These are phyloP conservation scores for Macropodus opercularis DNA, from an alignment of 2,797 vertebrate species.

Conservation along the genomic window DNA sequence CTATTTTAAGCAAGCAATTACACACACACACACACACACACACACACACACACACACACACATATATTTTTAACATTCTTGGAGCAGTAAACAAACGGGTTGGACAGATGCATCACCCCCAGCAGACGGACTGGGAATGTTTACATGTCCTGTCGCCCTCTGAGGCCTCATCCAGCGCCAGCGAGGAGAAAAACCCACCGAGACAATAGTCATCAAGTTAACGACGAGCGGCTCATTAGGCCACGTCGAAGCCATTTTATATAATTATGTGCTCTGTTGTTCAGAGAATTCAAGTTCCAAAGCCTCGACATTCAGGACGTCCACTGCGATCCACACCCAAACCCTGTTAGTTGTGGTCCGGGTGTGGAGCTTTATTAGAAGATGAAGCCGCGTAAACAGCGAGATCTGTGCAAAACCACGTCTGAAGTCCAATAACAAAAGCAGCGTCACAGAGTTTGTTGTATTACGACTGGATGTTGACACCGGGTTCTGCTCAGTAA, in stretches of 20 bases:
- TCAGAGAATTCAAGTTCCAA: too few relatives aligned
- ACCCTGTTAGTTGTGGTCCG: not conserved
- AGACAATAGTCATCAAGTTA: constrained; percentile 32
- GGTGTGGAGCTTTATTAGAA: not conserved
- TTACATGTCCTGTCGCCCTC: constrained; percentile 65
- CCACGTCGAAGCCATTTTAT: not conserved
- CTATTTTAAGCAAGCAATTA: constrained; percentile 58
- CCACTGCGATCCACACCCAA: not conserved
- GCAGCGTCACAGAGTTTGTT: too few relatives aligned
- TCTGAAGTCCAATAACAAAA: too few relatives aligned
- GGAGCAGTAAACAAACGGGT: constrained; percentile 65
- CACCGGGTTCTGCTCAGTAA: too few relatives aligned
- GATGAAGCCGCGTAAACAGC: too few relatives aligned
- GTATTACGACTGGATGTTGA: too few relatives aligned
- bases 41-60: constrained; percentile 23
- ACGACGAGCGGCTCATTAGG: not conserved
- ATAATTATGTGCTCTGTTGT: not conserved
- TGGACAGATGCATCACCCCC: constrained; percentile 65
- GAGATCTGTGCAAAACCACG: not conserved
- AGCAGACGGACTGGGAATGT: constrained; percentile 74
- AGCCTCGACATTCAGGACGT: not conserved
- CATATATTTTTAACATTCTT: constrained; percentile 74
- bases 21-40: constrained; percentile 27
- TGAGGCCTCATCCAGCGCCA: constrained; percentile 47
- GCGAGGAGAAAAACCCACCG: constrained; percentile 3